phyloP scores from a whole-genome alignment of 2,888 invertebrate species.

The Alitta virens region DNA sequence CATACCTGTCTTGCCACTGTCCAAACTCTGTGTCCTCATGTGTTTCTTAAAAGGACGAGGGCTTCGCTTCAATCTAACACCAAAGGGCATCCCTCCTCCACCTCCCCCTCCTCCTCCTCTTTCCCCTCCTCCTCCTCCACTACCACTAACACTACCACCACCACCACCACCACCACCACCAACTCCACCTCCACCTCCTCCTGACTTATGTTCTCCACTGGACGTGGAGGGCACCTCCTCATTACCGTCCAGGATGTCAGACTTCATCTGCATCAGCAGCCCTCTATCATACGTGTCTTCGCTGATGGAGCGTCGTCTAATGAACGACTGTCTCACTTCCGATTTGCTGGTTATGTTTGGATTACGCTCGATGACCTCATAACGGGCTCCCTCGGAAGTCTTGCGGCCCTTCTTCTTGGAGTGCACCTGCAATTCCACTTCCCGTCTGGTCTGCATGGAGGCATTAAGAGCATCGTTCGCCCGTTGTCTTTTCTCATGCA shows the following conservation, averaged over 20 bases:
- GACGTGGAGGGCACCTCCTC: background rate
- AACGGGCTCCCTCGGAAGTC: background rate
- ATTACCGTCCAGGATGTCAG: background rate
- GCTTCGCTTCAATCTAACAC: background rate
- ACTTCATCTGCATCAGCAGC: background rate
- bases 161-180: too few species aligned
- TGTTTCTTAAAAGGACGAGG: conserved; percentile 14
- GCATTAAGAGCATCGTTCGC: conserved; percentile 22
- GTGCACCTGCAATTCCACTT: conserved; percentile 13
- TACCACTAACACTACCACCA: too few species aligned
- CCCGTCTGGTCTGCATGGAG: conserved; percentile 3
- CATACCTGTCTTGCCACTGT: conserved; percentile 9
- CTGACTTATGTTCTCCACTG: background rate
- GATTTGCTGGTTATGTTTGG: background rate
- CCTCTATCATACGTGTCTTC: conserved; percentile 30
- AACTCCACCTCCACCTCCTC: background rate
- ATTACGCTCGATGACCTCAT: background rate
- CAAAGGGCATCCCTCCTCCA: background rate
- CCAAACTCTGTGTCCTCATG: conserved; percentile 11
- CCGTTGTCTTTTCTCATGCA: conserved; percentile 29
- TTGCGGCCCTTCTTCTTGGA: background rate
- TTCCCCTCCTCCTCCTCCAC: too few species aligned
- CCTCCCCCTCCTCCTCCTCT: background rate
- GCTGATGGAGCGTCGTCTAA: conserved; percentile 30
- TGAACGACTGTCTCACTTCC: background rate